phyloP scores from a whole-genome alignment of 2,113 vertebrate species.

The Lampris incognitus region DNA sequence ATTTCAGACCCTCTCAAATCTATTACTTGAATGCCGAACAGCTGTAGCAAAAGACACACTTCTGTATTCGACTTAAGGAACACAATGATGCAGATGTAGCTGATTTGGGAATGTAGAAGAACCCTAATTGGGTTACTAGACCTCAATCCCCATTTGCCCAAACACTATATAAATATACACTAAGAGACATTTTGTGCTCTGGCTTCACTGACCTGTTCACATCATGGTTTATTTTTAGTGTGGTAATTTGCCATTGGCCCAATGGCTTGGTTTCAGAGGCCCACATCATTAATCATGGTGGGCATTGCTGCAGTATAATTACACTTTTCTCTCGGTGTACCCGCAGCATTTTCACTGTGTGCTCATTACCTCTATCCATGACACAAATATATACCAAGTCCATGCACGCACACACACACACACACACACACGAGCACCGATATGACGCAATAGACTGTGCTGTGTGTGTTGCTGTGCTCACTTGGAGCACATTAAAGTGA shows the following conservation, averaged over 20 bases:
- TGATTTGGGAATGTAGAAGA: slow-evolving; percentile 45
- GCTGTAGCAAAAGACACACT: background rate
- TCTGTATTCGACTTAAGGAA: slow-evolving; percentile 13
- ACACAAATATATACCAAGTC: slow-evolving; percentile 22
- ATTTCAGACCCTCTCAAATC: background rate
- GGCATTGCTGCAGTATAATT: slow-evolving; percentile 78
- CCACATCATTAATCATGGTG: slow-evolving; percentile 78
- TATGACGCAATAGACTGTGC: slow-evolving; percentile 17
- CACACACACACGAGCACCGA: background rate
- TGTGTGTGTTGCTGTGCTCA: slow-evolving; percentile 16
- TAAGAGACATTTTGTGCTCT: slow-evolving; percentile 70
- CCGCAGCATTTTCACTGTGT: slow-evolving; percentile 53
- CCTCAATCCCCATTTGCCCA: slow-evolving; percentile 61
- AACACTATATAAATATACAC: slow-evolving; percentile 72
- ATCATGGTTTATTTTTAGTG: slow-evolving; percentile 79
- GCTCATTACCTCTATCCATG: slow-evolving; percentile 35
- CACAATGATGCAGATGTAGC: slow-evolving; percentile 33
- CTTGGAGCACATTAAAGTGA: slow-evolving; percentile 1
- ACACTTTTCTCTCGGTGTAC: slow-evolving; percentile 69
- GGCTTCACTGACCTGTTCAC: slow-evolving; percentile 76
- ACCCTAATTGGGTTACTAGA: slow-evolving; percentile 77
- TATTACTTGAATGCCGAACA: background rate
- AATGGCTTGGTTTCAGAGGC: slow-evolving; percentile 75
- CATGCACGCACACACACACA: background rate
- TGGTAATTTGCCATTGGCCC: slow-evolving; percentile 77